phyloP scores from a whole-genome alignment of 2,888 invertebrate genomes.

The Microctonus brassicae region DNA sequence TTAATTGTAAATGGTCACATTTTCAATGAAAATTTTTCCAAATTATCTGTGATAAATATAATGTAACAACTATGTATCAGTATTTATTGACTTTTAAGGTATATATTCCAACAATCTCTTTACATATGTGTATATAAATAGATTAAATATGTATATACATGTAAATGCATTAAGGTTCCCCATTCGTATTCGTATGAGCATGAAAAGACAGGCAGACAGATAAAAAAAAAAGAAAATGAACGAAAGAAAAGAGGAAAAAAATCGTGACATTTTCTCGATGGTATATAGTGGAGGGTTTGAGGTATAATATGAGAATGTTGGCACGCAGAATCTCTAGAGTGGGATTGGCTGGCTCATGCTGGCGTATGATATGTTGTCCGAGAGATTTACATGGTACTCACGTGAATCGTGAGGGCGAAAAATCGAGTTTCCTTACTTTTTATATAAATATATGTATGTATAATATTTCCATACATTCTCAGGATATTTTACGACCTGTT shows the following conservation, averaged over 20 bases:
- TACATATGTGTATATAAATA: not conserved
- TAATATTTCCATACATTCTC: conserved; percentile 14
- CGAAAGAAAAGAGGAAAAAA: conserved; percentile 14
- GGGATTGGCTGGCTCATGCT: conserved; percentile 45
- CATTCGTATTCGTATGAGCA: conserved; percentile 52
- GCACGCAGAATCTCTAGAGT: conserved; percentile 35
- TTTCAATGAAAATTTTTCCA: not conserved
- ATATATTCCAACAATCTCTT: not conserved
- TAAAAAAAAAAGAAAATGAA: conserved; percentile 23
- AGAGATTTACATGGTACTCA: conserved; percentile 64
- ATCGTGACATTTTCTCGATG: conserved; percentile 3
- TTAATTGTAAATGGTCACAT: not conserved
- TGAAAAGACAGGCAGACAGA: conserved; percentile 19
- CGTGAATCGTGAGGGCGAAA: conserved; percentile 53
- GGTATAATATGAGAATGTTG: conserved; percentile 46
- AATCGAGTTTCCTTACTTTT: conserved; percentile 51
- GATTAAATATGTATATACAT: not conserved
- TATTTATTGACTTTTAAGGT: not conserved
- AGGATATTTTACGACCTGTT: conserved; percentile 38
- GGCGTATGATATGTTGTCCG: conserved; percentile 63
- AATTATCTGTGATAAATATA: not conserved
- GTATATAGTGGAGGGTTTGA: conserved; percentile 48
- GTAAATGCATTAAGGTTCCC: not conserved
- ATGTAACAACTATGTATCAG: not conserved
- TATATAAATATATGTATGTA: not conserved